Percentiles rank a stretch among this genome's conserved stretches.
Conservation (phyloP, 2,888 invertebrate species). For the Chaetogeoica ovagalla region DNA sequence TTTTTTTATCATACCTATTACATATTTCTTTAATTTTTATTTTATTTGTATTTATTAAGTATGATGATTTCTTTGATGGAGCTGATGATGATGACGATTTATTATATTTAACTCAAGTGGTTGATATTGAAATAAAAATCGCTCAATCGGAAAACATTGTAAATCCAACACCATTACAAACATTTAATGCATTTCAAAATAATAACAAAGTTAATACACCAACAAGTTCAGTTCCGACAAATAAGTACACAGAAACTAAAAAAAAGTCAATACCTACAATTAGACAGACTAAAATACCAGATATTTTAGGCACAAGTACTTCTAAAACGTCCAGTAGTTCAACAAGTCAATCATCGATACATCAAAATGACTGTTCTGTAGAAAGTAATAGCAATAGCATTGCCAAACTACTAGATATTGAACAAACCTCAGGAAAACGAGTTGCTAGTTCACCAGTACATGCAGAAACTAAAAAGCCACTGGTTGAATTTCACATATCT, state of each 20-base stretch:
- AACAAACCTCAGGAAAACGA: conserved; percentile 29
- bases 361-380: background rate
- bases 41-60: background rate
- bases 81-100: conserved; percentile 55
- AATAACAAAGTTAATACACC: conserved; percentile 1
- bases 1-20: background rate
- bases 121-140: conserved; percentile 52
- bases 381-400: background rate
- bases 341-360: background rate
- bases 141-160: background rate
- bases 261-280: background rate
- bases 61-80: conserved; percentile 54
- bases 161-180: background rate
- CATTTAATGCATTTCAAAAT: conserved; percentile 2
- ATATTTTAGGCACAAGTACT: conserved; percentile 28
- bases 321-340: conserved; percentile 10
- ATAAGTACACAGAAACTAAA: background rate
- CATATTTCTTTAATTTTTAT: background rate
- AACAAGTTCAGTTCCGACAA: too few relatives aligned
- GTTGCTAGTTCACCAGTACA: conserved; percentile 31
- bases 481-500: background rate
- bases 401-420: too few relatives aligned
- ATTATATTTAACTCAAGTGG: conserved; percentile 54
- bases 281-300: conserved; percentile 40
- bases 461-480: conserved; percentile 20